These are phyloP conservation scores for Pangasianodon hypophthalmus DNA, from an alignment of 2,113 vertebrate genomes.

Conservation along the genomic window DNA sequence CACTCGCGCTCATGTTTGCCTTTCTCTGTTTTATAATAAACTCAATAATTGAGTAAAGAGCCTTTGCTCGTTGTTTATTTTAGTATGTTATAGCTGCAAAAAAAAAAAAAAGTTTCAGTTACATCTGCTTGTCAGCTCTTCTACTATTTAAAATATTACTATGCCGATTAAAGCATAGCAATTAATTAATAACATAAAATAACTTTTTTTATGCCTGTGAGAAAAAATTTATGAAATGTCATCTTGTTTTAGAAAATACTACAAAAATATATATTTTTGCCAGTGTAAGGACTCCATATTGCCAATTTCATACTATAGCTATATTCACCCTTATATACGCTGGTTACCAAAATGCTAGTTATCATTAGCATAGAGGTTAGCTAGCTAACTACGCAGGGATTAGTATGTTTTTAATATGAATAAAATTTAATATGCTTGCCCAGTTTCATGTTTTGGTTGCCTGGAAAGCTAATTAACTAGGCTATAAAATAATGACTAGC, in stretches of 20 bases:
- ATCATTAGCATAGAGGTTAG: not conserved
- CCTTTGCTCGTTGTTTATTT: not conserved
- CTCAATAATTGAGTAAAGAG: conserved; percentile 31
- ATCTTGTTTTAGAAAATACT: not conserved
- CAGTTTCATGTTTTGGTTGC: not conserved
- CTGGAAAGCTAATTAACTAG: not conserved
- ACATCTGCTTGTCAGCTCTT: not conserved
- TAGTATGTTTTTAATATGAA: not conserved
- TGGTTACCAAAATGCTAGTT: not conserved
- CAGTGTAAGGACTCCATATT: not conserved
- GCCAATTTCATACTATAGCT: not conserved
- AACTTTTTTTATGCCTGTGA: not conserved
- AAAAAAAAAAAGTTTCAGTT: not conserved
- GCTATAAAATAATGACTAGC: not conserved
- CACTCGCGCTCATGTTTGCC: conserved; percentile 41
- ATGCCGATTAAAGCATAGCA: not conserved
- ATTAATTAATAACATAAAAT: not conserved
- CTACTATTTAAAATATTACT: not conserved
- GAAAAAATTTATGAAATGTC: not conserved
- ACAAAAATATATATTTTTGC: not conserved
- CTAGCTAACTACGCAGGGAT: not conserved
- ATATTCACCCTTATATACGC: not conserved
- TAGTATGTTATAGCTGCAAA: not conserved
- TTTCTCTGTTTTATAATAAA: conserved; percentile 52
- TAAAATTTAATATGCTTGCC: not conserved